These are phyloP conservation scores for Remorina albescens DNA, from an alignment of 2,797 vertebrate species.

Conservation along the genomic window DNA sequence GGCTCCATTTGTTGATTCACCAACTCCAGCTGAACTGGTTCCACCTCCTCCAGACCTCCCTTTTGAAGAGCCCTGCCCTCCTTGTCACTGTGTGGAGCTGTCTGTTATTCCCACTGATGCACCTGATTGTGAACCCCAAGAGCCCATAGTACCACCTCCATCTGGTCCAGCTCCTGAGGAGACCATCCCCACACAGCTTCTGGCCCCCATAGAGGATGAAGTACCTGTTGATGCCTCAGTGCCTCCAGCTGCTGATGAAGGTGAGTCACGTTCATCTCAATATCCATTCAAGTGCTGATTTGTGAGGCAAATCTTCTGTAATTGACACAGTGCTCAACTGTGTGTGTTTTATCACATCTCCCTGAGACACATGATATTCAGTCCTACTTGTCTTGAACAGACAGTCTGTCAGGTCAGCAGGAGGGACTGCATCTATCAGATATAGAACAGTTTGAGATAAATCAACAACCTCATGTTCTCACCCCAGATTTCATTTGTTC, in stretches of 20 bases:
- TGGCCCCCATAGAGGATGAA: conserved; percentile 49
- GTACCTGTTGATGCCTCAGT: conserved; percentile 5
- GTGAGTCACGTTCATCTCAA: conserved; percentile 29
- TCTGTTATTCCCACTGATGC: conserved; percentile 25
- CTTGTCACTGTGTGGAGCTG: conserved; percentile 49
- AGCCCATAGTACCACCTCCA: conserved; percentile 24
- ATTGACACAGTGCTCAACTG: background rate
- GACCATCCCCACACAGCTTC: conserved; percentile 17
- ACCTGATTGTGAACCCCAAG: conserved; percentile 32
- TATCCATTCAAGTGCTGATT: background rate
- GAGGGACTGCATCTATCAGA: background rate
- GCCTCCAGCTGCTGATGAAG: conserved; percentile 47
- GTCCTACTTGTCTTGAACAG: too few species aligned
- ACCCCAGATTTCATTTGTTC: conserved; percentile 8
- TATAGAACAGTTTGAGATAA: background rate
- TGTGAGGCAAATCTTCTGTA: background rate
- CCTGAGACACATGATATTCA: too few species aligned
- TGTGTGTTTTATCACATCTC: too few species aligned
- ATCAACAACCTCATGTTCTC: background rate
- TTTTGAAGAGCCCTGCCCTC: conserved; percentile 35
- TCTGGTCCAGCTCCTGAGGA: conserved; percentile 37
- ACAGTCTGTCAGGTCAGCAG: too few species aligned
- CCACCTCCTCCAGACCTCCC: conserved; percentile 31
- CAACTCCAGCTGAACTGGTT: conserved; percentile 19
- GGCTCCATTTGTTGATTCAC: conserved; percentile 16